phyloP scores from a whole-genome alignment of 2,888 invertebrate genomes.

The Anaspis maculata region DNA sequence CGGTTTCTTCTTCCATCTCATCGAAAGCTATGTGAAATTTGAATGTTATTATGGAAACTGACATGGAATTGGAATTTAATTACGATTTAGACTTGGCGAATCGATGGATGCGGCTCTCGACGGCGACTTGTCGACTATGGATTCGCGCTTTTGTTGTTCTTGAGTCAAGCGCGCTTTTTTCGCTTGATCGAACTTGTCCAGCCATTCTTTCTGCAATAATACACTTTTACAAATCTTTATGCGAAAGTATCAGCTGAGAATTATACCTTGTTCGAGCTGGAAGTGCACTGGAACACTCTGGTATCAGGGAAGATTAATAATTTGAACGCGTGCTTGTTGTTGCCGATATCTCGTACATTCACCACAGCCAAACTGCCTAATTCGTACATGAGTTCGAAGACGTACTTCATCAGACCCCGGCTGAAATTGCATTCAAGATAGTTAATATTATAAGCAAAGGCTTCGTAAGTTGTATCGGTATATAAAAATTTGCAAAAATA shows the following conservation, averaged over 20 bases:
- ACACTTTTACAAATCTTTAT: too few relatives aligned
- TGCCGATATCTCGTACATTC: slow-evolving; percentile 84
- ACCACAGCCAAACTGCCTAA: slow-evolving; percentile 87
- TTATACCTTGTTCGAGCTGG: slow-evolving; percentile 51
- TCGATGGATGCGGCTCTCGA: slow-evolving; percentile 43
- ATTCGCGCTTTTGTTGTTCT: slow-evolving; percentile 46
- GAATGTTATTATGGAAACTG: neutral
- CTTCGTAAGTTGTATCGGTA: slow-evolving; percentile 40
- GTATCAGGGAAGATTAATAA: slow-evolving; percentile 90
- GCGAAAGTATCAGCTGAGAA: too few relatives aligned
- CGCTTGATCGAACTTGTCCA: slow-evolving; percentile 84
- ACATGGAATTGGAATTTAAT: slow-evolving; percentile 2
- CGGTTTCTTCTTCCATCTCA: slow-evolving; percentile 37
- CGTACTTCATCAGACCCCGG: slow-evolving; percentile 71
- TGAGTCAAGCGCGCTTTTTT: slow-evolving; percentile 70
- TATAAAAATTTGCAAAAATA: too few relatives aligned
- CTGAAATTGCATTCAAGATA: slow-evolving; percentile 27
- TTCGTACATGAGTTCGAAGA: slow-evolving; percentile 76
- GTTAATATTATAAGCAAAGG: neutral
- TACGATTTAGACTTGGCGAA: slow-evolving; percentile 40
- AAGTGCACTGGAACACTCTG: slow-evolving; percentile 83
- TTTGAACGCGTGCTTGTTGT: slow-evolving; percentile 88
- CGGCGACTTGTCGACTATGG: slow-evolving; percentile 41
- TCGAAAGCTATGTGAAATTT: slow-evolving; percentile 34
- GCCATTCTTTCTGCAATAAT: slow-evolving; percentile 82